These are phyloP conservation scores for Stenopsyche tienmushanensis DNA, from an alignment of 1,140 invertebrate species.

Conservation along the genomic window DNA sequence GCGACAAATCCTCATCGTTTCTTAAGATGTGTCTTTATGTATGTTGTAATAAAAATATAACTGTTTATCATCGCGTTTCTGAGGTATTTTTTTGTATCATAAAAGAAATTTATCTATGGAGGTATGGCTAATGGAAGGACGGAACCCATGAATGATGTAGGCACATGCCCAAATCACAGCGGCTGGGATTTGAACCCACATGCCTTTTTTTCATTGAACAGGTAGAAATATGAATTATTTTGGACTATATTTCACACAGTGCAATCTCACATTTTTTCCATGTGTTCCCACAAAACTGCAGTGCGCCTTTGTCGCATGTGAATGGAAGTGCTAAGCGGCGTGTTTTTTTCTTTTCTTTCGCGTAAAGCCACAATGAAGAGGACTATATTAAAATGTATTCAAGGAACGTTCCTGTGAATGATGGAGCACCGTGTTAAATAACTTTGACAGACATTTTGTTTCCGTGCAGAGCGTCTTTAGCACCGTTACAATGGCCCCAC, in stretches of 20 bases:
- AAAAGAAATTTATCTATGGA: too few species aligned
- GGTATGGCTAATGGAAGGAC: too few species aligned
- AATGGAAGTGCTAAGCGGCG: conserved; percentile 25
- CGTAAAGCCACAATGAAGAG: conserved; percentile 19
- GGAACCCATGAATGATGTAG: too few species aligned
- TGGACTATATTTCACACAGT: background rate
- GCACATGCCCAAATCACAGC: too few species aligned
- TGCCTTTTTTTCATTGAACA: too few species aligned
- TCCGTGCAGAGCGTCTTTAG: conserved; percentile 6
- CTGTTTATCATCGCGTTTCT: too few species aligned
- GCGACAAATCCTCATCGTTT: too few species aligned
- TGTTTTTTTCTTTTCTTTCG: conserved; percentile 17
- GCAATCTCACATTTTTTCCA: background rate
- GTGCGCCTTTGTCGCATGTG: conserved; percentile 29
- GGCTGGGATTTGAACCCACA: too few species aligned
- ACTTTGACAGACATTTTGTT: conserved; percentile 28
- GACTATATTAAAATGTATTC: conserved; percentile 42
- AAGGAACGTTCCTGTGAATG: conserved; percentile 28
- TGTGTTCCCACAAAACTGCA: conserved; percentile 20
- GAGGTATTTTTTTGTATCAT: too few species aligned
- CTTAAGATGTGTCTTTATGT: too few species aligned
- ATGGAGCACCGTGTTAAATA: conserved; percentile 39
- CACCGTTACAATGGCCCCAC: conserved; percentile 20
- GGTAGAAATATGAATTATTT: too few species aligned
- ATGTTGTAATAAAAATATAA: too few species aligned